phyloP scores from a whole-genome alignment of 2,797 vertebrate species.

The Adelosebastes latens region DNA sequence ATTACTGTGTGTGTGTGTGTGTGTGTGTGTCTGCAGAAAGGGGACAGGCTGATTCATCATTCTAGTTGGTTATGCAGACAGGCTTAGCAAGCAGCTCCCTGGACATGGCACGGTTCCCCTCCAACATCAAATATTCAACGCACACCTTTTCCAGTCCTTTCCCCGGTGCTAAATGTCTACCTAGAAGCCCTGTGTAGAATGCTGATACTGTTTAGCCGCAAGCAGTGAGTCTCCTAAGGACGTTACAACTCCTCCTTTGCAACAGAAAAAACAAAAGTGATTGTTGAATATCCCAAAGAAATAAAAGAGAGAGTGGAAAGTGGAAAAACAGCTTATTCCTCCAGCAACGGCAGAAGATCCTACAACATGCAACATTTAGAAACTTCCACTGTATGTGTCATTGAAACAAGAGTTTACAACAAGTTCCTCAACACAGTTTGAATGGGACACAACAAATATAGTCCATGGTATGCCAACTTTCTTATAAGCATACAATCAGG shows the following conservation, averaged over 20 bases:
- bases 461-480: background rate
- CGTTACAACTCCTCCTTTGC: background rate
- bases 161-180: slow-evolving; percentile 29
- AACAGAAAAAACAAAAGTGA: slow-evolving; percentile 22
- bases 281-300: background rate
- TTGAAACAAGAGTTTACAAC: background rate
- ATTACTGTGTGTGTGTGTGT: background rate
- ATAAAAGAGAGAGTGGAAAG: background rate
- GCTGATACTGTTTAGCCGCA: slow-evolving; percentile 52
- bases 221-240: slow-evolving; percentile 3
- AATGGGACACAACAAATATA: background rate
- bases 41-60: slow-evolving; percentile 59
- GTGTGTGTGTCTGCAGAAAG: slow-evolving; percentile 13
- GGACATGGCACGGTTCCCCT: slow-evolving; percentile 42
- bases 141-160: slow-evolving; percentile 45
- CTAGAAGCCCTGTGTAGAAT: slow-evolving; percentile 23
- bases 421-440: background rate
- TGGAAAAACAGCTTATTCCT: background rate
- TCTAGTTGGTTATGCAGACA: slow-evolving; percentile 59
- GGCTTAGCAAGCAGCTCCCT: slow-evolving; percentile 50
- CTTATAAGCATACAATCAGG: background rate
- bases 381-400: background rate
- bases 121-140: slow-evolving; percentile 79
- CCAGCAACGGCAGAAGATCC: background rate
- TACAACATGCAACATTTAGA: slow-evolving; percentile 1